phyloP scores from a whole-genome alignment of 2,888 invertebrate species.

The Candidula unifasciata region DNA sequence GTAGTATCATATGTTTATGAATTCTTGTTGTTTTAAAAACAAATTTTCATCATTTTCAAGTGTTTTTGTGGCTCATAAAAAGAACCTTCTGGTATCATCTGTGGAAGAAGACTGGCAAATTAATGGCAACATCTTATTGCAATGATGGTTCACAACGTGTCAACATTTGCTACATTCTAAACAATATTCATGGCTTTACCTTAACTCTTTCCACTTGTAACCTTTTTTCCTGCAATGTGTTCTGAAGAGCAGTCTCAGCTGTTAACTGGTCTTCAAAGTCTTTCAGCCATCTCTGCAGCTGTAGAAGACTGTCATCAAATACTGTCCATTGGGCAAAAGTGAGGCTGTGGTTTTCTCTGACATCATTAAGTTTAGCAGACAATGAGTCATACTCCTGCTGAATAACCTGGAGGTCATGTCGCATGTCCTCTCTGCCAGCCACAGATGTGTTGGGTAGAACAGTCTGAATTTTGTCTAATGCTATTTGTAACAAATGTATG shows the following conservation, averaged over 20 bases:
- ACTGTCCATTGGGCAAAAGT: conserved; percentile 95
- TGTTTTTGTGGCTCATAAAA: no score
- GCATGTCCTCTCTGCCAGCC: conserved; percentile 90
- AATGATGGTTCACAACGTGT: no score
- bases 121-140: no score
- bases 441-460: conserved; percentile 90
- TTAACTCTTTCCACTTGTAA: conserved; percentile 88
- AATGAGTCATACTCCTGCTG: conserved; percentile 93
- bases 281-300: conserved; percentile 87
- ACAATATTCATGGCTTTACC: conserved; percentile 79
- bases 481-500: conserved; percentile 72
- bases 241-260: conserved; percentile 84
- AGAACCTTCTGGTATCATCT: no score
- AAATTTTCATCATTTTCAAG: no score
- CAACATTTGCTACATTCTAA: background rate
- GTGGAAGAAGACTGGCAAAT: no score
- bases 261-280: conserved; percentile 87
- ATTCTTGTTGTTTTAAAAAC: no score
- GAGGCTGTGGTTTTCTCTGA: conserved; percentile 85
- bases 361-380: conserved; percentile 87
- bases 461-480: conserved; percentile 73
- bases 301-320: conserved; percentile 90
- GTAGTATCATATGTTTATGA: no score
- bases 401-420: conserved; percentile 88
- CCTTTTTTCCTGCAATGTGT: conserved; percentile 73